A percentile compares a stretch with the other conserved stretches of the same genome.
These are phyloP conservation scores for Globia sparganii DNA, from an alignment of 2,888 invertebrate genomes.

Conservation along the genomic window DNA sequence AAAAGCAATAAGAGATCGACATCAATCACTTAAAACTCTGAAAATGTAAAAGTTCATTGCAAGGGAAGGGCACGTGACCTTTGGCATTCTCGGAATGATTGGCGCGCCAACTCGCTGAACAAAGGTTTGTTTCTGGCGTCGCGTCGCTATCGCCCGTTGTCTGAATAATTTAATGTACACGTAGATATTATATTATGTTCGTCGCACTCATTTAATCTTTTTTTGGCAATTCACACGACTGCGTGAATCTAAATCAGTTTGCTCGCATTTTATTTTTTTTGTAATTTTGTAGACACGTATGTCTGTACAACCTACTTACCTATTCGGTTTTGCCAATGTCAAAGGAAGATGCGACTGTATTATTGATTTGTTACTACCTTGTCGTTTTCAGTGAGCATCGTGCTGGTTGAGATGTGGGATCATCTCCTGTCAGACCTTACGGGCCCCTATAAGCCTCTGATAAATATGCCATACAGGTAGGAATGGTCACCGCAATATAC, in stretches of 20 bases:
- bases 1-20: conserved; percentile 65
- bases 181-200: conserved; percentile 57
- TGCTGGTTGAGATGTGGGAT: conserved; percentile 36
- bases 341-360: background rate
- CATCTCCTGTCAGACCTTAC: conserved; percentile 59
- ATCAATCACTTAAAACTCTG: conserved; percentile 69
- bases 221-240: conserved; percentile 50
- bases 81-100: conserved; percentile 76
- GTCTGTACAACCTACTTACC: background rate
- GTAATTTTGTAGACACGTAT: conserved; percentile 11
- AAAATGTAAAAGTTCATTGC: conserved; percentile 70
- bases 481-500: conserved; percentile 22
- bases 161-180: conserved; percentile 74
- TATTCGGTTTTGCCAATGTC: background rate
- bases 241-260: conserved; percentile 38
- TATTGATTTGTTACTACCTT: background rate
- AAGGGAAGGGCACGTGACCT: conserved; percentile 73
- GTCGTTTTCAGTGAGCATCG: background rate
- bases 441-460: conserved; percentile 60
- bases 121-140: conserved; percentile 65
- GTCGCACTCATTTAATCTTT: conserved; percentile 52
- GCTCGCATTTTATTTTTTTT: conserved; percentile 23
- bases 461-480: conserved; percentile 58
- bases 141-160: conserved; percentile 59
- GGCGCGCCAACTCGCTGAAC: conserved; percentile 64